Conservation (phyloP, 2,113 vertebrate genomes). For the Mirounga angustirostris region DNA sequence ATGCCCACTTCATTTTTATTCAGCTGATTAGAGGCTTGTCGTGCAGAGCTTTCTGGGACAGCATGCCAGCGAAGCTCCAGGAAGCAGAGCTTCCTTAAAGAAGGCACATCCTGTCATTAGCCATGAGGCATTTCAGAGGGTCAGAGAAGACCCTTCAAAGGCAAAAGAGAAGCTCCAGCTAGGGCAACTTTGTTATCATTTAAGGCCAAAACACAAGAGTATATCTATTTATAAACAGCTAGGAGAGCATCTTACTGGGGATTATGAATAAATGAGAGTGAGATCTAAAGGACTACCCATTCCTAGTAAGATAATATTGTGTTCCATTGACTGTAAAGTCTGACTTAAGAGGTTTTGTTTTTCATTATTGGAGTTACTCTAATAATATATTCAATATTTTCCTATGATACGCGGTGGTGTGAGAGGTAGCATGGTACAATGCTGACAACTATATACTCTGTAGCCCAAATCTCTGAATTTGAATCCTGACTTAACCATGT, state of each 20-base stretch:
- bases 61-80: conserved; percentile 52
- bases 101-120: background rate
- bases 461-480: background rate
- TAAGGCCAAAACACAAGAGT: background rate
- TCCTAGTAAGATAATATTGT: background rate
- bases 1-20: conserved; percentile 80
- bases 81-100: conserved; percentile 63
- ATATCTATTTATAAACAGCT: background rate
- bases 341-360: background rate
- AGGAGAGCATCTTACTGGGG: background rate
- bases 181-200: background rate
- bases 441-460: background rate
- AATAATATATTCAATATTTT: background rate
- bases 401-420: background rate
- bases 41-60: conserved; percentile 38
- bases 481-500: background rate
- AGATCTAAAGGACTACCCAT: background rate
- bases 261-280: background rate
- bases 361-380: background rate
- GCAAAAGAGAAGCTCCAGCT: background rate
- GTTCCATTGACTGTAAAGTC: background rate
- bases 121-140: background rate
- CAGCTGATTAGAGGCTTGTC: conserved; percentile 58
- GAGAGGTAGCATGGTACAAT: background rate
- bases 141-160: background rate